Conservation (phyloP, 1,140 invertebrate genomes). For the Apis laboriosa region DNA sequence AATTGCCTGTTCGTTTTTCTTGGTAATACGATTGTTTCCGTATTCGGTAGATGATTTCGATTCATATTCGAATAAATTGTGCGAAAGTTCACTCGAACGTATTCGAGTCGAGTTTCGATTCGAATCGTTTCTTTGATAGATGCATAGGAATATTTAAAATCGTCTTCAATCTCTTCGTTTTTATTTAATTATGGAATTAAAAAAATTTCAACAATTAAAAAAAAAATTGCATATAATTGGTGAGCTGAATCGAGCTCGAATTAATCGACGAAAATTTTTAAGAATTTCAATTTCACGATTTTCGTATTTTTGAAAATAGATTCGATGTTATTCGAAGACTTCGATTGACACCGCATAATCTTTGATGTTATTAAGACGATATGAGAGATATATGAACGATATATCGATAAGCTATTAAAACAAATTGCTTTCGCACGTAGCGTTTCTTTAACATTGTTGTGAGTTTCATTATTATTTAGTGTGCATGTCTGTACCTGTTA, state of each 20-base stretch:
- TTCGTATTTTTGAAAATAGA: not conserved
- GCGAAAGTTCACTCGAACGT: not conserved
- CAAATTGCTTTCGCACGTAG: conserved; percentile 26
- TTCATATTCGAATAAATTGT: not conserved
- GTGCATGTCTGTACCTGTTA: conserved; percentile 2
- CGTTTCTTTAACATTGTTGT: not conserved
- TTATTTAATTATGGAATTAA: not conserved
- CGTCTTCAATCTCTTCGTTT: too few relatives aligned
- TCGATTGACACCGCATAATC: not conserved
- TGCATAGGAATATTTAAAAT: not conserved
- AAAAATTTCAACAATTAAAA: too few relatives aligned
- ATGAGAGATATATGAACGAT: not conserved
- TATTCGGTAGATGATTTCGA: not conserved
- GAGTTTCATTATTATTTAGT: not conserved
- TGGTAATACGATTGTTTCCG: not conserved
- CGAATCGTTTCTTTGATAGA: not conserved
- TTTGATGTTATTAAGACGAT: conserved; percentile 10
- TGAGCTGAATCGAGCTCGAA: too few relatives aligned
- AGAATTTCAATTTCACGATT: not conserved
- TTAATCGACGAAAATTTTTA: too few relatives aligned
- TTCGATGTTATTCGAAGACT: too few relatives aligned
- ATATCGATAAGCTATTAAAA: not conserved
- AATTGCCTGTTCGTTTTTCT: not conserved
- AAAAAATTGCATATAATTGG: too few relatives aligned
- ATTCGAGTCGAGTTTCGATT: not conserved